phyloP scores from a whole-genome alignment of 2,113 vertebrate species.

The Dolichotis patagonum region DNA sequence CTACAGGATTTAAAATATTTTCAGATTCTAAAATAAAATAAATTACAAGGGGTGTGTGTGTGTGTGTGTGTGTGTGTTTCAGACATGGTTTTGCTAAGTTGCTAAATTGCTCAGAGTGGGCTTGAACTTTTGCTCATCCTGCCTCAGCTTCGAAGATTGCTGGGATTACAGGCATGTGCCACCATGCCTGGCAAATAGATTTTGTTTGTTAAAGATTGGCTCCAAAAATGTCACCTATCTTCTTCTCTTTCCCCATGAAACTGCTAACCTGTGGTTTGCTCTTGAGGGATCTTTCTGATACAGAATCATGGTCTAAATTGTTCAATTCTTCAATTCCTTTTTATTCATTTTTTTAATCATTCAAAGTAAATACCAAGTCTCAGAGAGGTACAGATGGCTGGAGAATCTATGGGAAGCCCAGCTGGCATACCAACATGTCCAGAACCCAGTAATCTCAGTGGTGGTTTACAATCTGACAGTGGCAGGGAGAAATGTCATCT shows the following conservation, averaged over 20 bases:
- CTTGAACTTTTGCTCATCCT: background rate
- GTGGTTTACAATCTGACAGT: conserved; percentile 8
- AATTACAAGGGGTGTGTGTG: background rate
- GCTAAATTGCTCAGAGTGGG: background rate
- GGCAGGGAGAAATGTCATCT: background rate
- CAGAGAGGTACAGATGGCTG: conserved; percentile 45
- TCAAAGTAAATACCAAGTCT: conserved; percentile 49
- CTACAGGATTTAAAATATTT: conserved; percentile 1
- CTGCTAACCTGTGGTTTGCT: background rate
- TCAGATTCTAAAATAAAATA: conserved; percentile 33
- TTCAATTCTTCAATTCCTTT: conserved; percentile 35
- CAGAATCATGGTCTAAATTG: background rate
- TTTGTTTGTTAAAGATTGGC: background rate
- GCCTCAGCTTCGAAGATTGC: background rate
- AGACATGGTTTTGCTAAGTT: background rate
- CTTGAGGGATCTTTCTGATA: background rate
- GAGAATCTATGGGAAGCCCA: conserved; percentile 10
- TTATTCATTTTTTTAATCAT: conserved; percentile 8
- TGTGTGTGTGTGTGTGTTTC: background rate
- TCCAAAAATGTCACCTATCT: background rate
- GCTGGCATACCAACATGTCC: background rate
- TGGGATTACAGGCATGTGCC: background rate
- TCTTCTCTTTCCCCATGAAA: background rate
- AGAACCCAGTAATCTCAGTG: background rate
- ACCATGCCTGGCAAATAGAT: background rate